Evolutionary conservation across 2,888 invertebrate species (phyloP), one percentile per base, ranked within the genome.

Genomic region (Caenorhabditis sp.): DNA sequence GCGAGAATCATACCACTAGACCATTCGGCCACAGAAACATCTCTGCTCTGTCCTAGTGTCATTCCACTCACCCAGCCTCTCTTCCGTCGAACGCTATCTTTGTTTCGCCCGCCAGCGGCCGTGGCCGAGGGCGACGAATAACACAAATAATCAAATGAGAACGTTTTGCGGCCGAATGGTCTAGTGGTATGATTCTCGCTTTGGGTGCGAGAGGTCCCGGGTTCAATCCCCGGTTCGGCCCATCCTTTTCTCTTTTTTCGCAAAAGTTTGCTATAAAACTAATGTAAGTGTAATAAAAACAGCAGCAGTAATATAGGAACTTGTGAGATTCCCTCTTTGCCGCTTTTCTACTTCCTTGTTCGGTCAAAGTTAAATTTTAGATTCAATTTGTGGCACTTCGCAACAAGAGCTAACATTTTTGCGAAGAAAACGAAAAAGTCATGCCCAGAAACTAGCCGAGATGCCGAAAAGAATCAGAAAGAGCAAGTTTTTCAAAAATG

Each of bases 1-100:
- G 86, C 86, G 86, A 87, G 86, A 87, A 86, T 86, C 86, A 86
- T 86, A 84, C 86, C 87, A 83, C 86, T 86, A 86, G 86, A 86
- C 86, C 86, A 86, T 83, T 75, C 79, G 78, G 78, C 78, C 78
- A 39, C 63, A 24, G 11, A 15, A 8, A 27, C 27, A n/a, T 37
- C 46, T 7, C 30, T 17, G 27, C 15, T 30, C 24, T 13, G 26
- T 22, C 24, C 45, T 11, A 27, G 55, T 65, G 55, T 65, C 39
- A 55, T 55, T 53, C 53, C 13, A 37, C 45, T 27, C 55, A 46
- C 55, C 46, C n/a, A n/a, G n/a, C n/a, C n/a, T n/a, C n/a, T n/a
- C n/a, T 45, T 3, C 30, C 20, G 11, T 6, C 56, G 11, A 22
- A 22, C 41, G 15, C 20, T n/a, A 11, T 27, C 26, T 53, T 27